phyloP scores from a whole-genome alignment of 2,113 vertebrate species.

The Otus sunia region DNA sequence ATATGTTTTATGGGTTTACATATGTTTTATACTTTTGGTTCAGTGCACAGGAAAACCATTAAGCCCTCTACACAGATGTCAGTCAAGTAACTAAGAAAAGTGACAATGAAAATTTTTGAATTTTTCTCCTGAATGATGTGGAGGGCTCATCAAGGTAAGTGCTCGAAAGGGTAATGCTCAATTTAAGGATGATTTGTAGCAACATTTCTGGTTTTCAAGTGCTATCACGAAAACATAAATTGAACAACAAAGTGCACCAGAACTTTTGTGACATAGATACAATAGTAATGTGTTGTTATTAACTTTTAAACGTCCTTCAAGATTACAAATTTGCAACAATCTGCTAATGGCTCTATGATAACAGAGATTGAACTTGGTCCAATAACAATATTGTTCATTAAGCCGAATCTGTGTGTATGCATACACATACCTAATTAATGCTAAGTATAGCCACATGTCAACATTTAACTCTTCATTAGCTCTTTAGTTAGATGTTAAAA shows the following conservation, averaged over 20 bases:
- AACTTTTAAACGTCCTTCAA: not conserved
- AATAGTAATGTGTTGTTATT: not conserved
- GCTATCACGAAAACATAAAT: not conserved
- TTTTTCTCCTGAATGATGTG: not conserved
- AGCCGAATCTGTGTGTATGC: not conserved
- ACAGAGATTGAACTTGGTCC: not conserved
- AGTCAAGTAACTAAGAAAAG: not conserved
- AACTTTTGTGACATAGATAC: not conserved
- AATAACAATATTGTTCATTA: not conserved
- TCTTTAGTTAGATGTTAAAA: not conserved
- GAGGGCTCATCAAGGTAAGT: fast-evolving
- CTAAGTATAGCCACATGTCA: not conserved
- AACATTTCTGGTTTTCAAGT: not conserved
- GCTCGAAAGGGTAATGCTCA: not conserved
- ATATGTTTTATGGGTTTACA: not conserved
- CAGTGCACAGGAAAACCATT: not conserved
- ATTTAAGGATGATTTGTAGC: not conserved
- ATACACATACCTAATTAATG: not conserved
- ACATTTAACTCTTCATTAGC: not conserved
- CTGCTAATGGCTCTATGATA: not conserved
- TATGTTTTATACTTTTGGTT: not conserved
- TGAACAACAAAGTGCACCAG: not conserved
- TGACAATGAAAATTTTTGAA: not conserved
- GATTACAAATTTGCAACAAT: not conserved
- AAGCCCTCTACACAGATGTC: not conserved